Percentiles rank a stretch among this genome's conserved stretches.
Conservation (phyloP, 92 coral and sea anemone species). For the Diadumene lineata region DNA sequence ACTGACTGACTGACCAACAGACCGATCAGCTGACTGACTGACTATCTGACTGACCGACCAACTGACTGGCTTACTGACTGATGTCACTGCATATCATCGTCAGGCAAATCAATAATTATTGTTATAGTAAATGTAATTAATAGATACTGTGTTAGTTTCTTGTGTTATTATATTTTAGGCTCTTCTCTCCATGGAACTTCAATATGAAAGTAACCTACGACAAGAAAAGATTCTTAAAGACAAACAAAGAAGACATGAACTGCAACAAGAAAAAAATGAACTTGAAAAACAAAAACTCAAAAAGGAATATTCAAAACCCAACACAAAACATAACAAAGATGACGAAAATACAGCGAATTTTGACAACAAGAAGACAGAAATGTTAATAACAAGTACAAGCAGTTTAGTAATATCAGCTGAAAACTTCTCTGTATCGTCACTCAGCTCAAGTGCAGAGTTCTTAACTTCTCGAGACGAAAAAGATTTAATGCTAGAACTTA, state of each 20-base stretch:
- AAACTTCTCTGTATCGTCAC: constrained; percentile 83
- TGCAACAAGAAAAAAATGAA: constrained; percentile 44
- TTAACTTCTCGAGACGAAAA: constrained; percentile 57
- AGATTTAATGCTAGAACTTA: constrained; percentile 31
- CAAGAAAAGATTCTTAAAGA: constrained; percentile 77
- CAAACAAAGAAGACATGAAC: constrained; percentile 66
- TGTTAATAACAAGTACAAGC: constrained; percentile 40
- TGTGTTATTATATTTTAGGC: constrained; percentile 56
- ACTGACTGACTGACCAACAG: no score
- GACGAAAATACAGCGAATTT: constrained; percentile 5
- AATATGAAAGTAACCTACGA: constrained; percentile 69
- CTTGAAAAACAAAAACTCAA: constrained; percentile 38
- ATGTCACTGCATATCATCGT: no score
- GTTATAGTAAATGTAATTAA: neutral
- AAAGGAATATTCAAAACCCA: constrained; percentile 30
- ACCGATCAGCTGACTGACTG: no score
- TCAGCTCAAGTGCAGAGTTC: constrained; percentile 69
- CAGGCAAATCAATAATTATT: neutral
- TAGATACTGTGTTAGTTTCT: neutral
- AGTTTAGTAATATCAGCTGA: constrained; percentile 85
- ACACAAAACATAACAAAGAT: constrained; percentile 11
- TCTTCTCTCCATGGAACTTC: constrained; percentile 83
- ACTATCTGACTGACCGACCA: no score
- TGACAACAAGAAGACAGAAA: constrained; percentile 27
- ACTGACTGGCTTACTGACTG: no score